Conservation (phyloP, 2,888 invertebrate species). For the Trichacis sp. region DNA sequence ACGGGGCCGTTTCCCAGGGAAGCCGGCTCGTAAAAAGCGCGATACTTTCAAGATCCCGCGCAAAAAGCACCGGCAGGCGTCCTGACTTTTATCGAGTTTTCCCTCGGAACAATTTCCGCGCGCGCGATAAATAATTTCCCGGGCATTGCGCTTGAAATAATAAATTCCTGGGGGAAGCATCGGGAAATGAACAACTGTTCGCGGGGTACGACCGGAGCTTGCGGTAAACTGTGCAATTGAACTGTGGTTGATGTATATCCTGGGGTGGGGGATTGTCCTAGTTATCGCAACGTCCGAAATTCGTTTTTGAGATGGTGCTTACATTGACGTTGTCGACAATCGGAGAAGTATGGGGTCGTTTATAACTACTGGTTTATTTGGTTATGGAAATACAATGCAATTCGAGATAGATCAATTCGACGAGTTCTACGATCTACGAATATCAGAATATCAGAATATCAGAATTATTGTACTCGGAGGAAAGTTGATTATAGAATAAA, state of each 20-base stretch:
- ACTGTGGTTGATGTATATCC: constrained; percentile 48
- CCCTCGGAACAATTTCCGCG: constrained; percentile 26
- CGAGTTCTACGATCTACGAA: background rate
- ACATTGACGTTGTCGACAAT: constrained; percentile 19
- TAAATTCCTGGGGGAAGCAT: constrained; percentile 37
- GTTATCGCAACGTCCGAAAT: constrained; percentile 32
- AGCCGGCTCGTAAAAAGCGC: background rate
- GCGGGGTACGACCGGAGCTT: constrained; percentile 39
- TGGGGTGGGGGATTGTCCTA: constrained; percentile 20
- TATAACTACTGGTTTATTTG: background rate
- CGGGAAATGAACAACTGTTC: constrained; percentile 47
- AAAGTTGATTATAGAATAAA: too few relatives aligned
- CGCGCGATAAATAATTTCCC: constrained; percentile 36
- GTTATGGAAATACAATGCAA: background rate
- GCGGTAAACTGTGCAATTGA: constrained; percentile 53
- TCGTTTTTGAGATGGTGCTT: constrained; percentile 29
- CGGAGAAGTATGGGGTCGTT: too few relatives aligned
- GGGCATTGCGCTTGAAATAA: constrained; percentile 45
- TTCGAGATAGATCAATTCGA: background rate
- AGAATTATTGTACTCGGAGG: background rate
- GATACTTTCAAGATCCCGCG: constrained; percentile 11
- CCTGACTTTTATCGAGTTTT: constrained; percentile 35
- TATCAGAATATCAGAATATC: too few relatives aligned
- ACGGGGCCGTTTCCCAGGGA: background rate
- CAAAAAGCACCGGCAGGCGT: constrained; percentile 3